phyloP scores from a whole-genome alignment of 1,140 invertebrate species.

The Phymorhynchus buccinoides region DNA sequence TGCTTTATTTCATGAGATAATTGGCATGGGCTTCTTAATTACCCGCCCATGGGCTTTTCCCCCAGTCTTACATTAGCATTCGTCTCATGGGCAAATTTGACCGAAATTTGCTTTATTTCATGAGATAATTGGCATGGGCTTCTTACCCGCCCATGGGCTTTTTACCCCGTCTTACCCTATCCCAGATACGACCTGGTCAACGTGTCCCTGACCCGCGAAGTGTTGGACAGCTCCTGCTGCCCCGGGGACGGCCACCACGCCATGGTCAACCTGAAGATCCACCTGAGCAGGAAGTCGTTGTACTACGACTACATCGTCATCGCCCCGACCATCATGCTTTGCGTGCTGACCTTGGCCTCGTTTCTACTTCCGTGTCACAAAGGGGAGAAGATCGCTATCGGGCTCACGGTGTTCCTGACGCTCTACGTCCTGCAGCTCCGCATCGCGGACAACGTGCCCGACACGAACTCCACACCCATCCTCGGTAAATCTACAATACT shows the following conservation, averaged over 20 bases:
- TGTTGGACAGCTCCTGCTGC: constrained; percentile 58
- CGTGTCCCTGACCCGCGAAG: constrained; percentile 39
- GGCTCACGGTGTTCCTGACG: constrained; percentile 71
- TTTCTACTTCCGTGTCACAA: constrained; percentile 70
- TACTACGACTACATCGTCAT: constrained; percentile 73
- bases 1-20: too few relatives aligned
- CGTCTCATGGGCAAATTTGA: too few relatives aligned
- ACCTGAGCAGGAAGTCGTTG: constrained; percentile 64
- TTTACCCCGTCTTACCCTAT: too few relatives aligned
- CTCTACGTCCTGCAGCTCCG: constrained; percentile 71
- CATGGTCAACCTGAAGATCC: constrained; percentile 60
- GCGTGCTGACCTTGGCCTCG: constrained; percentile 68
- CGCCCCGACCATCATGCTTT: constrained; percentile 70
- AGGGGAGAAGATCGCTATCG: constrained; percentile 72
- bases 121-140: too few relatives aligned
- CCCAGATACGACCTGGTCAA: constrained; percentile 52
- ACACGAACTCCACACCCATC: constrained; percentile 71
- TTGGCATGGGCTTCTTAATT: too few relatives aligned
- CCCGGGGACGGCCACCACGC: constrained; percentile 62
- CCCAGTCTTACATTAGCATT: too few relatives aligned
- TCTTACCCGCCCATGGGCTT: too few relatives aligned
- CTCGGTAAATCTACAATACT: constrained; percentile 61
- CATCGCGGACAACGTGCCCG: constrained; percentile 72
- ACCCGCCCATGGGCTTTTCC: too few relatives aligned
- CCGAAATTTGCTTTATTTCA: too few relatives aligned